Percentiles rank a stretch among this genome's conserved stretches.
phyloP scores from a whole-genome alignment of 2,888 invertebrate genomes.

The Clanis bilineata region DNA sequence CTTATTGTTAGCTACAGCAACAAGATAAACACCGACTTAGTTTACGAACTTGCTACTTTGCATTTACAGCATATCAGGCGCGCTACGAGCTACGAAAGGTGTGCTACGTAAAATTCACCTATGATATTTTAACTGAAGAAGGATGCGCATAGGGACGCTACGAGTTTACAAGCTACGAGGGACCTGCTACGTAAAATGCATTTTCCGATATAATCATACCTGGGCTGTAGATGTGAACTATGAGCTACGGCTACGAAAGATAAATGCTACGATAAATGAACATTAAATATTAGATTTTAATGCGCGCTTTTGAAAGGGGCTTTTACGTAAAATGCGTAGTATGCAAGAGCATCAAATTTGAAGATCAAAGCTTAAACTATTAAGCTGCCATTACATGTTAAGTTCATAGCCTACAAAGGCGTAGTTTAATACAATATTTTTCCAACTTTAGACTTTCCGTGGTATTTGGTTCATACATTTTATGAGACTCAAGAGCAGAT shows the following conservation, averaged over 20 bases:
- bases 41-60: slow-evolving; percentile 32
- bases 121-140: slow-evolving; percentile 3
- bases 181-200: background rate
- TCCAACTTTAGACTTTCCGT: background rate
- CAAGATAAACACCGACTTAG: slow-evolving; percentile 37
- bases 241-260: too few relatives aligned
- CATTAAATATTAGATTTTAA: background rate
- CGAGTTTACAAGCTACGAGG: slow-evolving; percentile 3
- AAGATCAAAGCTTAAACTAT: too few relatives aligned
- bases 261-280: background rate
- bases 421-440: background rate
- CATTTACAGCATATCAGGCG: slow-evolving; percentile 24
- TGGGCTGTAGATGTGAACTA: too few relatives aligned
- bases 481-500: slow-evolving; percentile 11
- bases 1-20: slow-evolving; percentile 31
- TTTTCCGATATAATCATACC: background rate
- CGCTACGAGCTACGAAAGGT: slow-evolving; percentile 24
- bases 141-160: background rate
- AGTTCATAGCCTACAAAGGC: background rate
- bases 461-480: slow-evolving; percentile 17
- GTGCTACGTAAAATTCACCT: slow-evolving; percentile 6
- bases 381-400: background rate
- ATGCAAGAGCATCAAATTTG: too few relatives aligned
- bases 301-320: background rate
- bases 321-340: background rate